Conservation (phyloP, 2,797 vertebrate genomes). For the Otolemur crassicaudatus region DNA sequence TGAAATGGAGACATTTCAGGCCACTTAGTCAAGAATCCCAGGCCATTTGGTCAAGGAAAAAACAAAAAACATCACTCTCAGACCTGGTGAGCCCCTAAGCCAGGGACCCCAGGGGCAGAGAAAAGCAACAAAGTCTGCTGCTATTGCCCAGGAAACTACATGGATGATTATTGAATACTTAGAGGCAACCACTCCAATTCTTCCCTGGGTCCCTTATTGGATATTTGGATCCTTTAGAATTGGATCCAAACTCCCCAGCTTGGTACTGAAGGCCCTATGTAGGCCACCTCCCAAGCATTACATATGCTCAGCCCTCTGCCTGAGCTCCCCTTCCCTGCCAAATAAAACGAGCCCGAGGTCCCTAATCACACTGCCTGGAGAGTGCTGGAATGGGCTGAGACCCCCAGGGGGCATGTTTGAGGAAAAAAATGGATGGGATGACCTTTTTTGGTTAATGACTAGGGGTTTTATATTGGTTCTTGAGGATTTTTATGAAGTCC, state of each 20-base stretch:
- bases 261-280: accelerated
- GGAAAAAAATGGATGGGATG: background rate
- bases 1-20: background rate
- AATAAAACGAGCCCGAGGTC: background rate
- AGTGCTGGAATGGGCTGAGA: background rate
- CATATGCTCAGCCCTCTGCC: accelerated
- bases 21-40: background rate
- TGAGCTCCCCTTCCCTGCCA: background rate
- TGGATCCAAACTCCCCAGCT: background rate
- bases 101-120: background rate
- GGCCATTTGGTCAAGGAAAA: background rate
- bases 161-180: background rate
- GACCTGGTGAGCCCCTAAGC: background rate
- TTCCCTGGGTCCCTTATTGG: background rate
- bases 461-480: background rate
- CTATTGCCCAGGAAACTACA: background rate
- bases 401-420: background rate
- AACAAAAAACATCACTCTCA: background rate
- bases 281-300: background rate
- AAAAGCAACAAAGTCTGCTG: background rate
- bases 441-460: background rate
- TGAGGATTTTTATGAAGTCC: background rate
- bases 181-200: background rate
- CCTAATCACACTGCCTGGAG: background rate
- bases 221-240: background rate